phyloP scores from a whole-genome alignment of 2,113 vertebrate genomes.

The Hemicordylus capensis region DNA sequence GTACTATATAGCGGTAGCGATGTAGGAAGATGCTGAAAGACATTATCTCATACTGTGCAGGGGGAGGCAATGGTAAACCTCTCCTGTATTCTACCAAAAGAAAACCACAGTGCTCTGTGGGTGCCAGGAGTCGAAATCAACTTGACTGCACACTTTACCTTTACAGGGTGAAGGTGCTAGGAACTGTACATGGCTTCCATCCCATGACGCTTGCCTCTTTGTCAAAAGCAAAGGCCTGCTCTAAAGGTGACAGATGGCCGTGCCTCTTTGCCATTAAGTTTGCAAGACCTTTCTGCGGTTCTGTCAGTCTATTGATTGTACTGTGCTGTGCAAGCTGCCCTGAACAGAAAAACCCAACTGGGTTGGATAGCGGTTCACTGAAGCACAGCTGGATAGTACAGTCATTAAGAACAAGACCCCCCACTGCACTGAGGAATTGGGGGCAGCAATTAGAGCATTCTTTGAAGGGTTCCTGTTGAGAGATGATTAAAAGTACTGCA shows the following conservation, averaged over 20 bases:
- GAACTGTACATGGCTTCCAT: background rate
- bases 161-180: background rate
- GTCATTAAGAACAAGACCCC: background rate
- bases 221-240: background rate
- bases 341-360: background rate
- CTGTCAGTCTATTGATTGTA: constrained; percentile 3
- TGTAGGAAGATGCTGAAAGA: too few relatives aligned
- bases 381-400: background rate
- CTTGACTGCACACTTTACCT: too few relatives aligned
- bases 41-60: too few relatives aligned
- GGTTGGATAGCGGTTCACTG: background rate
- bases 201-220: background rate
- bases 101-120: too few relatives aligned
- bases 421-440: background rate
- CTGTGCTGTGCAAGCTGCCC: background rate
- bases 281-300: background rate
- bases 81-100: too few relatives aligned
- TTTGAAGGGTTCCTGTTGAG: background rate
- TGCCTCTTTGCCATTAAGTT: background rate
- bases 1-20: too few relatives aligned
- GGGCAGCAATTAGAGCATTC: constrained; percentile 27
- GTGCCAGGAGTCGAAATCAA: too few relatives aligned
- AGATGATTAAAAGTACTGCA: constrained; percentile 10
- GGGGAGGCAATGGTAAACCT: too few relatives aligned
- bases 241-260: background rate